Conservation (phyloP, 2,113 vertebrate species). For the Sinocyclocheilus anophthalmus region DNA sequence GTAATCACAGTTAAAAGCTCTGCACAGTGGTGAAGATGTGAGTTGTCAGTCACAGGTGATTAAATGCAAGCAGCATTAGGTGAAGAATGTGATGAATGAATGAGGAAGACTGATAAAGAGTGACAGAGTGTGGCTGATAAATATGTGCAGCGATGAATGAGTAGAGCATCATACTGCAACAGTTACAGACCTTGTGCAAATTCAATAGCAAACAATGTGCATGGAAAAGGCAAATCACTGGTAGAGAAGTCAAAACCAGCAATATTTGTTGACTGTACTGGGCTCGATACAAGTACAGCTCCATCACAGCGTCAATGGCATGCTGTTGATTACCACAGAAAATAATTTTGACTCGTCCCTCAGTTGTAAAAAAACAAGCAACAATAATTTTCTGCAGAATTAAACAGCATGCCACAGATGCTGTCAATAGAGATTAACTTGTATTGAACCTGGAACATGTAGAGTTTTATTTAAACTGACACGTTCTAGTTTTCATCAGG, state of each 20-base stretch:
- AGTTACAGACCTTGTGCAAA: neutral
- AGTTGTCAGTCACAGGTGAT: neutral
- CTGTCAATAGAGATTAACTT: no score
- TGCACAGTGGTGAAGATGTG: neutral
- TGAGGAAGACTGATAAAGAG: neutral
- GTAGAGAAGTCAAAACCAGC: no score
- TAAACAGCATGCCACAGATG: no score
- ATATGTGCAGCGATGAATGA: neutral
- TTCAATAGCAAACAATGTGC: neutral
- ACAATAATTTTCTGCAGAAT: no score
- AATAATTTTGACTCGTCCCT: no score
- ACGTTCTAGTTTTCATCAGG: neutral
- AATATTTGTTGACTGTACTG: no score
- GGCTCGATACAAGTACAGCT: neutral
- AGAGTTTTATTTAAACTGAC: neutral
- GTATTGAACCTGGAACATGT: neutral
- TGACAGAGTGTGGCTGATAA: neutral
- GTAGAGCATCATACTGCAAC: neutral
- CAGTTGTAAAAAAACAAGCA: no score
- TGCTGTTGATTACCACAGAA: neutral
- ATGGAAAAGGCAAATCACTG: neutral
- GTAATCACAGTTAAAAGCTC: neutral
- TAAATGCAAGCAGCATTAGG: neutral
- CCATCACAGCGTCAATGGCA: neutral
- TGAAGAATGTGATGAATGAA: constrained; percentile 24